These are phyloP conservation scores for Erebia palarica DNA, from an alignment of 2,888 invertebrate genomes.

Conservation along the genomic window DNA sequence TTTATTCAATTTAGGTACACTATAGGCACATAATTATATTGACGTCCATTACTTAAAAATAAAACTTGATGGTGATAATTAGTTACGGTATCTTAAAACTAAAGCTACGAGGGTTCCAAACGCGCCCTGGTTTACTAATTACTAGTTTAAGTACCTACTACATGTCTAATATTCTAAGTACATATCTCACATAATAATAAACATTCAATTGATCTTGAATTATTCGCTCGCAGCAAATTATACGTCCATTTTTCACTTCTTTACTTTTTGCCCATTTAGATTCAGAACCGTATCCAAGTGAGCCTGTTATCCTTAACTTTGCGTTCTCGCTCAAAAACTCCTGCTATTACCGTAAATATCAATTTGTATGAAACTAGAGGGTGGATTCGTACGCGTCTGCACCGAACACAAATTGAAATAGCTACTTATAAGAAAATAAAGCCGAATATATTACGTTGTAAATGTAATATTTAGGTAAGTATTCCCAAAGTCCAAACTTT, in stretches of 20 bases:
- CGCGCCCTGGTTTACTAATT: too few species aligned
- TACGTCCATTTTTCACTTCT: conserved; percentile 70
- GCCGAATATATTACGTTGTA: conserved; percentile 29
- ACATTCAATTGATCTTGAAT: background rate
- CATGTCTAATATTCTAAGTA: too few species aligned
- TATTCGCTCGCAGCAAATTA: conserved; percentile 62
- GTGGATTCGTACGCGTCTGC: conserved; percentile 58
- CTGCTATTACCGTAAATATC: conserved; percentile 81
- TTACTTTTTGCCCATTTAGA: conserved; percentile 73
- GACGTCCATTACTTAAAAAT: too few species aligned
- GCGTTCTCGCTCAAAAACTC: conserved; percentile 76
- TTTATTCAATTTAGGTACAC: too few species aligned
- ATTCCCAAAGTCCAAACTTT: background rate
- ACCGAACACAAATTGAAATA: conserved; percentile 69
- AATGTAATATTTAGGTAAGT: conserved; percentile 10
- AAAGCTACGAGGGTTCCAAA: too few species aligned
- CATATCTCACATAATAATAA: too few species aligned
- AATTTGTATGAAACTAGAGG: conserved; percentile 81
- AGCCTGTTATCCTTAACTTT: conserved; percentile 76
- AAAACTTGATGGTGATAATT: too few species aligned
- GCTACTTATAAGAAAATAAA: conserved; percentile 58
- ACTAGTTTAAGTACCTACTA: too few species aligned
- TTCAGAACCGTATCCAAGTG: conserved; percentile 69
- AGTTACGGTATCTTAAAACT: too few species aligned
- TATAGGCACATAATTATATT: too few species aligned